Conservation (phyloP, 2,797 vertebrate genomes). For the Helarctos malayanus region DNA sequence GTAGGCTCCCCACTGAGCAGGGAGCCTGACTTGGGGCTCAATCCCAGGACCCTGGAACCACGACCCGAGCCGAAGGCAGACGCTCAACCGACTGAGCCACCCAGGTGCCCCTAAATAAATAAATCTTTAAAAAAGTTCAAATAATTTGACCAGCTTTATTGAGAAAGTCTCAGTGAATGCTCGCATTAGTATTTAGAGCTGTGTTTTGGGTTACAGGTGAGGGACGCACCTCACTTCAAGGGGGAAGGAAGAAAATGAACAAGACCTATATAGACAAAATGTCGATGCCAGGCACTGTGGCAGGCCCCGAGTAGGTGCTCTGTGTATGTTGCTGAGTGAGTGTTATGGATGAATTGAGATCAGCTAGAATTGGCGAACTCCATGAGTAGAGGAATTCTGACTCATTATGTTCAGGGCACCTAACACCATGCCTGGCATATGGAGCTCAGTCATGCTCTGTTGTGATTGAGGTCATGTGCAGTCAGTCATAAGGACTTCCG, state of each 20-base stretch:
- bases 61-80: too few relatives aligned
- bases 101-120: too few relatives aligned
- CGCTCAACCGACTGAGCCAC: too few relatives aligned
- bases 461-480: background rate
- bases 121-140: background rate
- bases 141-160: constrained; percentile 27
- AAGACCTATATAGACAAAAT: background rate
- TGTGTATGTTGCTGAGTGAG: background rate
- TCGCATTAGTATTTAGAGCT: constrained; percentile 24
- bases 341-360: background rate
- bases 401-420: background rate
- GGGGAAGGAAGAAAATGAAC: background rate
- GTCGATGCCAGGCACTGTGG: background rate
- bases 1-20: too few relatives aligned
- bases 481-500: background rate
- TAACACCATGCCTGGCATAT: too few relatives aligned
- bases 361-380: background rate
- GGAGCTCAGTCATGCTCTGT: background rate
- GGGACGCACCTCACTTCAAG: background rate
- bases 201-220: background rate
- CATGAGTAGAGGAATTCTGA: background rate
- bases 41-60: too few relatives aligned
- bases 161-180: background rate
- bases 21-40: too few relatives aligned
- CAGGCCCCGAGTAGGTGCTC: background rate